Evolutionary conservation across 1,140 invertebrate genomes (phyloP).

Genomic region (Drosophila willistoni): DNA sequence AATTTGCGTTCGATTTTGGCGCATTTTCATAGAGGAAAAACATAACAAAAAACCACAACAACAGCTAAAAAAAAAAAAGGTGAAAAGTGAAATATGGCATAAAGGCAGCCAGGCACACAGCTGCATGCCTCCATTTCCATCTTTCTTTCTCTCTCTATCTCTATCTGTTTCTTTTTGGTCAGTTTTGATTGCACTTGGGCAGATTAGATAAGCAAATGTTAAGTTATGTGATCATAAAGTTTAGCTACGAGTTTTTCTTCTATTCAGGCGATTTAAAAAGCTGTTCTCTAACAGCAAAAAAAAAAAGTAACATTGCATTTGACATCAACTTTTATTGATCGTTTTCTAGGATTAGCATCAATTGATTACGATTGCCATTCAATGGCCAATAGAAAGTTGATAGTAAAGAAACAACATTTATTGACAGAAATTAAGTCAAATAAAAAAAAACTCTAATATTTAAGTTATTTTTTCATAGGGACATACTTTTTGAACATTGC

Average conservation of each 20-base stretch:
- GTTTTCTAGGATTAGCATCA: slow-evolving; percentile 3
- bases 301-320: neutral
- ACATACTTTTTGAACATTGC: no score
- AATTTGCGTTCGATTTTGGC: slow-evolving; percentile 44
- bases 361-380: neutral
- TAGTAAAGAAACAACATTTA: slow-evolving; percentile 1
- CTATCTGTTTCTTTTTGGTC: neutral
- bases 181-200: slow-evolving; percentile 47
- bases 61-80: slow-evolving; percentile 16
- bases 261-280: neutral
- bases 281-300: slow-evolving; percentile 8
- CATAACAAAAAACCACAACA: neutral
- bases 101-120: slow-evolving; percentile 26
- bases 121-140: slow-evolving; percentile 22
- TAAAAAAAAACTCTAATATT: neutral
- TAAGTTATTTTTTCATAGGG: no score
- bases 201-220: slow-evolving; percentile 52
- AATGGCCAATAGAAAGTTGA: neutral
- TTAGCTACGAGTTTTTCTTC: slow-evolving; percentile 29
- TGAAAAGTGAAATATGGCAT: slow-evolving; percentile 37
- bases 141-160: neutral
- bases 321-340: slow-evolving; percentile 2
- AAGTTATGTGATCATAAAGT: slow-evolving; percentile 48
- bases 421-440: neutral
- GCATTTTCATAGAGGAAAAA: slow-evolving; percentile 16